These are phyloP conservation scores for Andrena minutula DNA, from an alignment of 2,888 invertebrate species.

Conservation along the genomic window DNA sequence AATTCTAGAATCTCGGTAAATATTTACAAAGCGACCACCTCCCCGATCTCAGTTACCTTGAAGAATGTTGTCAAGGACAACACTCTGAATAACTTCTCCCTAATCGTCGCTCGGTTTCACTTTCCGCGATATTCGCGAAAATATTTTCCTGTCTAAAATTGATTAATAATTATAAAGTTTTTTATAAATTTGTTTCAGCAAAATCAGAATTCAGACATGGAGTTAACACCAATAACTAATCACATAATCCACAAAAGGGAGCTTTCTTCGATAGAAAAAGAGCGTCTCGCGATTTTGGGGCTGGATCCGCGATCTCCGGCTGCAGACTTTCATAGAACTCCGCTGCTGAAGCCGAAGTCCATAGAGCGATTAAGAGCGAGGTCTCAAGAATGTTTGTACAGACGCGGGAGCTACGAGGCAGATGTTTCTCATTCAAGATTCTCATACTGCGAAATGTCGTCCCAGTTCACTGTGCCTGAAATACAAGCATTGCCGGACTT, in stretches of 20 bases:
- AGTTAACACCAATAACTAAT: conserved; percentile 41
- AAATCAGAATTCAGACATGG: background rate
- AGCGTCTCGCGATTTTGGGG: conserved; percentile 59
- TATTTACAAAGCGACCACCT: no score
- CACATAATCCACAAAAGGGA: conserved; percentile 15
- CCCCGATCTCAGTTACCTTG: no score
- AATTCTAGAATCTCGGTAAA: background rate
- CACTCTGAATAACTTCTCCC: no score
- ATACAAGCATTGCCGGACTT: conserved; percentile 74
- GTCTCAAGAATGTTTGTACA: conserved; percentile 58
- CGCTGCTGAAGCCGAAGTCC: conserved; percentile 76
- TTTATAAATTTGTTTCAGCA: conserved; percentile 42
- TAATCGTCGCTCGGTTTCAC: no score
- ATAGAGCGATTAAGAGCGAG: conserved; percentile 51
- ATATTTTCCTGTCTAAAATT: no score
- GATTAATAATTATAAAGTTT: no score
- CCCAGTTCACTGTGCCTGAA: conserved; percentile 71
- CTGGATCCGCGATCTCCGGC: conserved; percentile 82
- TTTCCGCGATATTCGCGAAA: no score
- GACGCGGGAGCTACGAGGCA: conserved; percentile 51
- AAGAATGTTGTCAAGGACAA: no score
- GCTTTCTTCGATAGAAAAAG: conserved; percentile 49
- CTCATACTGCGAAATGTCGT: conserved; percentile 76
- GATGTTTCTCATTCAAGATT: conserved; percentile 55
- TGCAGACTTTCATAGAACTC: conserved; percentile 80